These are phyloP conservation scores for Orthonevra nobilis DNA, from an alignment of 2,888 invertebrate species.

Conservation along the genomic window DNA sequence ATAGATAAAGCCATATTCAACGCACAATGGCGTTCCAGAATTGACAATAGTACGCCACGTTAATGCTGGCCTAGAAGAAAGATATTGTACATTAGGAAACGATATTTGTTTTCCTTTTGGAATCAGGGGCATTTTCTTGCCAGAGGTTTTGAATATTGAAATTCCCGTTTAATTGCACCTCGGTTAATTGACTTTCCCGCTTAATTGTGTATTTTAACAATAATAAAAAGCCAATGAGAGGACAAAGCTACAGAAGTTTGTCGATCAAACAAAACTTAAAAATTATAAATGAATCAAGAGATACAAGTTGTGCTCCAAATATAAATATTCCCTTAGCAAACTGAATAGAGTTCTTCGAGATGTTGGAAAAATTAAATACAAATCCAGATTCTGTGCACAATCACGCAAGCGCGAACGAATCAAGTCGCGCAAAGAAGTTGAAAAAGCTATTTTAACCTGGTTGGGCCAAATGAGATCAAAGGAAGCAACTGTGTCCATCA, in stretches of 20 bases:
- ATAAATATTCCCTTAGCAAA: background rate
- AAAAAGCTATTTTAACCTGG: conserved; percentile 37
- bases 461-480: conserved; percentile 45
- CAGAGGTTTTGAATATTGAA: no score
- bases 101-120: no score
- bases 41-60: no score
- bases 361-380: no score
- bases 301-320: background rate
- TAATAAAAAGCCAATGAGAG: background rate
- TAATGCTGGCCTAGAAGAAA: no score
- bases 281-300: background rate
- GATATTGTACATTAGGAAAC: no score
- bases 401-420: conserved; percentile 9
- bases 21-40: no score
- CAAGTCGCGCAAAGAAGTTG: conserved; percentile 26
- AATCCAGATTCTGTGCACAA: no score
- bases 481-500: conserved; percentile 48
- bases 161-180: no score
- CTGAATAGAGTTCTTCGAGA: background rate
- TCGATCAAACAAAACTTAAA: background rate
- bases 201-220: background rate
- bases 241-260: background rate
- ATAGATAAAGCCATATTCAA: no score
- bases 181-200: background rate
- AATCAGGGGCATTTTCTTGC: no score